Percentiles rank a stretch among this genome's conserved stretches.
Conservation (phyloP, 2,888 invertebrate species). For the Agrotis clavis region DNA sequence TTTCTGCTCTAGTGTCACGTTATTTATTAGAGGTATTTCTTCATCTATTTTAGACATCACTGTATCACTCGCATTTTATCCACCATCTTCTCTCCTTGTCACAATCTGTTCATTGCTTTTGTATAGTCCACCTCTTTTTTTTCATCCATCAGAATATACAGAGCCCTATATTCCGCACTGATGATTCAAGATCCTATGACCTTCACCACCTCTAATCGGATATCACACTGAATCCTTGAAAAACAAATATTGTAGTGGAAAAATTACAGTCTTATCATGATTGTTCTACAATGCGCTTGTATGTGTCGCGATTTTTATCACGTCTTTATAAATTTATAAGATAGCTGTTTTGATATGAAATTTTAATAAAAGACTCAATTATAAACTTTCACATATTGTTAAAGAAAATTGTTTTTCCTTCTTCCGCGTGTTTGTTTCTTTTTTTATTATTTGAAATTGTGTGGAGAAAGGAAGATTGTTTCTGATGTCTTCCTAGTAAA, state of each 20-base stretch:
- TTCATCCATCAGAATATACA: not conserved
- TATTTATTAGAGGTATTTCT: too few relatives aligned
- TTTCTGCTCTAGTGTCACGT: too few relatives aligned
- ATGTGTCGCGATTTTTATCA: conserved; percentile 31
- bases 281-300: conserved; percentile 9
- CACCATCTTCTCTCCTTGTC: too few relatives aligned
- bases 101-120: too few relatives aligned
- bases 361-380: conserved; percentile 26
- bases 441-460: conserved; percentile 16
- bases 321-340: conserved; percentile 18
- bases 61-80: too few relatives aligned
- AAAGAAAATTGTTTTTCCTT: conserved; percentile 19
- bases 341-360: conserved; percentile 28
- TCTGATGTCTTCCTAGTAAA: conserved; percentile 6
- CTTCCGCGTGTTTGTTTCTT: conserved; percentile 34
- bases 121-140: too few relatives aligned
- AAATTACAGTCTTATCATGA: conserved; percentile 47
- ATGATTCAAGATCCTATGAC: conserved; percentile 13
- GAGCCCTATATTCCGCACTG: not conserved
- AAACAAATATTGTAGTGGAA: conserved; percentile 39
- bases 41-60: too few relatives aligned
- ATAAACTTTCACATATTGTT: conserved; percentile 37
- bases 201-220: conserved; percentile 43
- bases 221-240: conserved; percentile 35
- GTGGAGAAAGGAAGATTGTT: conserved; percentile 10